Evolutionary conservation across 2,888 invertebrate genomes (phyloP), one percentile per base, ranked within the genome.

Genomic region (Sarcophaga variegata): DNA sequence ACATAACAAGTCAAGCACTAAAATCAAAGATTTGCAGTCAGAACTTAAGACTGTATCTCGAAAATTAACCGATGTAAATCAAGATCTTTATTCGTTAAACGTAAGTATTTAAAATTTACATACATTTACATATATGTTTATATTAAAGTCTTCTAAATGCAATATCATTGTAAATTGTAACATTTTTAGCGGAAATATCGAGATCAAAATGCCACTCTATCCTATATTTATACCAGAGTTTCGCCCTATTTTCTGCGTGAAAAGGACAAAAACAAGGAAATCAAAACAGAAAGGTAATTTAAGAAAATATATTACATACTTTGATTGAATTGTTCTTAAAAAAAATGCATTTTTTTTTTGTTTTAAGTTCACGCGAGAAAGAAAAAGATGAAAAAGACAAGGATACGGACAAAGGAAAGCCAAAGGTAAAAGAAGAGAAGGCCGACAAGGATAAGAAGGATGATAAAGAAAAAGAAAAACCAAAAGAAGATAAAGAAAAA

Each of bases 41-140:
- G 96, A 96, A 90, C 91, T 96, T 60, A 95, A 95, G 88, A 95
- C 94, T n/a, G 94, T 94, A 88, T 95, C 94, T 90, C 95, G 95
- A 63, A 95, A 95, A 92, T 92, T 95, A 66, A 94, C 94, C 84
- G 94, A 91, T 88, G 93, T 94, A 0, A 95, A 95, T 89, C 95
- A 95, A 83, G 94, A 94, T 81, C 92, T 96, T 12, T 94, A 94
- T 86, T 94, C 94, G 90, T 91, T 94, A 79, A 94, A 94, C 90
- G 95, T 95, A 93, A 94, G 94, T 93, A 82, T 12, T 37, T 37
- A 2, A 37, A 37, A 37, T 10, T 8, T 37, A 37, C 8, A 37
- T 37, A 10, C 10, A 37, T 37, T 8, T 37, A 27, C 4, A 4
- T 27, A 37, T 37, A 37, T 10, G 37, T 37, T 37, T 37, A 10